Evolutionary conservation across 2,797 vertebrate genomes (phyloP), one percentile per base, ranked within the genome.

Genomic region (Scarus forsteni): DNA sequence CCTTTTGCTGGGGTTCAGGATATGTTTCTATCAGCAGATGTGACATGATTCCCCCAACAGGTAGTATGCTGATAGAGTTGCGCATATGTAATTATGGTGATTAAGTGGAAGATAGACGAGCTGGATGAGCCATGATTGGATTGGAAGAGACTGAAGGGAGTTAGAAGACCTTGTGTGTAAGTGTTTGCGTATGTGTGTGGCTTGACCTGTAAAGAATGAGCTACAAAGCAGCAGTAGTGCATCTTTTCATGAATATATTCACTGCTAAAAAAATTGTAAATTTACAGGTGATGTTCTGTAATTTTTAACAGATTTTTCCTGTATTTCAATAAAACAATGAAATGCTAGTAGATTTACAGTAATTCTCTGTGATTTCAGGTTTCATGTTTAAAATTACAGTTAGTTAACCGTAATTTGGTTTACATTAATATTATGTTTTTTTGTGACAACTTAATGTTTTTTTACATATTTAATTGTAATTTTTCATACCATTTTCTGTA

Each of bases 51-150:
- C 60, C 80, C 55, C 54, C 76, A 85, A 85, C 81, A 86, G 82
- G 58, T 46, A 46, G 70, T 67, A 83, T 81, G 82, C 65, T 57
- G 70, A 90, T 79, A 84, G 85, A 81, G 86, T 66, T 70, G 72
- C 73, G 87, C 86, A n/a, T n/a, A 69, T 89, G 89, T 92, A 85
- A 91, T 87, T 83, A 88, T 85, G 35, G 67, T 70, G 79, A 77
- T 87, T 83, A 90, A 84, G 87, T 82, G 87, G 86, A 85, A 76
- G 70, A 79, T 81, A 87, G 86, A 81, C 86, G 46, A 70, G 79
- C 73, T 6, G 76, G 71, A 89, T 91, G 90, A 89, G 83, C 89
- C 89, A 91, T 82, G 84, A 84, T 76, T 80, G 75, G 78, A 81
- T 73, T 80, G 80, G 85, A 66, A 75, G 74, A 81, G 79, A 73